phyloP scores from a whole-genome alignment of 2,113 vertebrate species.

The Meles meles region DNA sequence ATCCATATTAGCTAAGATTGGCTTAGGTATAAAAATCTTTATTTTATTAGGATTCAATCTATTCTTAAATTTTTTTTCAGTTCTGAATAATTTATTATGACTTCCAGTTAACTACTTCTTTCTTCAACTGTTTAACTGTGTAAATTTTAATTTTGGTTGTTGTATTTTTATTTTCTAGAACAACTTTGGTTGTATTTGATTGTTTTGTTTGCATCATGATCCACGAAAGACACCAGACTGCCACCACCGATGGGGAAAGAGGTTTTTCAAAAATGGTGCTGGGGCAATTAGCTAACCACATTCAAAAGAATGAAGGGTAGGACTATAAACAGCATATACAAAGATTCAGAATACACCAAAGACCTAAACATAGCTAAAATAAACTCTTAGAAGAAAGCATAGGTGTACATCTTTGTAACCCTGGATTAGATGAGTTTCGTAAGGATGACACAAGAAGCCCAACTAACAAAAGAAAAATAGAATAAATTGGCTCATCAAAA shows the following conservation, averaged over 20 bases:
- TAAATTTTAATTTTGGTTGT: not conserved
- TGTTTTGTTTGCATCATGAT: not conserved
- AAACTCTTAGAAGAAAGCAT: not conserved
- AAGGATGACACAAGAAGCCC: not conserved
- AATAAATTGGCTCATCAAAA: not conserved
- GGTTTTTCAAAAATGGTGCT: not conserved
- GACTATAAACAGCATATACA: not conserved
- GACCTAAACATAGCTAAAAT: not conserved
- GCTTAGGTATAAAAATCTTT: not conserved
- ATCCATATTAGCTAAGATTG: not conserved
- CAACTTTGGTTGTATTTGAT: not conserved
- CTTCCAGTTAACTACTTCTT: not conserved
- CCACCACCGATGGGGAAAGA: not conserved
- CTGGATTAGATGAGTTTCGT: not conserved
- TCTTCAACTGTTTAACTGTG: slow-evolving; percentile 12
- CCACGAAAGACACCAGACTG: not conserved
- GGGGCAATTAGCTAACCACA: not conserved
- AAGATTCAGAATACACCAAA: not conserved
- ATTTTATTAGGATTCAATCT: not conserved
- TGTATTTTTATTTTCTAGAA: not conserved
- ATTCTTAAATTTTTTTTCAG: not conserved
- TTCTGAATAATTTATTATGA: slow-evolving; percentile 15
- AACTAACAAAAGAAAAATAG: not conserved
- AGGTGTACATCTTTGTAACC: not conserved
- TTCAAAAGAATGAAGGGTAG: not conserved